phyloP scores from a whole-genome alignment of 2,888 invertebrate species.

The Drosophila birchii region DNA sequence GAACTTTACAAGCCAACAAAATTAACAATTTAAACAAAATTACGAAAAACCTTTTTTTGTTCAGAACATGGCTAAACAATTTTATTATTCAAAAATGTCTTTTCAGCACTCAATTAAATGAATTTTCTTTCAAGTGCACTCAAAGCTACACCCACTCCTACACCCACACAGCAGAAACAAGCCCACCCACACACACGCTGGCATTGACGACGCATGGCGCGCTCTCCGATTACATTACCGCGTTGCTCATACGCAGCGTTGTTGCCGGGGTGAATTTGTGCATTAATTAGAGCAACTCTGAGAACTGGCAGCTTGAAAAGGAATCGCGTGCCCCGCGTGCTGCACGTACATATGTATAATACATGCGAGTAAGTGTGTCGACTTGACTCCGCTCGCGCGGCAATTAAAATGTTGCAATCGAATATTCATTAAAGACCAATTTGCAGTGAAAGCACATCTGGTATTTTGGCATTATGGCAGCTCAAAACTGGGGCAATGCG shows the following conservation, averaged over 20 bases:
- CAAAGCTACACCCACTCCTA: not conserved
- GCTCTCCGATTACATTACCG: constrained; percentile 37
- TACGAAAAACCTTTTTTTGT: no score
- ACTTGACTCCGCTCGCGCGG: constrained; percentile 27
- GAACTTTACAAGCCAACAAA: no score
- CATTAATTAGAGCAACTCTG: constrained; percentile 69
- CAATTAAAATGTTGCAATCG: constrained; percentile 64
- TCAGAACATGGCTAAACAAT: no score
- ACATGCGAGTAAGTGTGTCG: constrained; percentile 26
- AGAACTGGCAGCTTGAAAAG: constrained; percentile 44
- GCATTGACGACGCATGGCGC: constrained; percentile 13
- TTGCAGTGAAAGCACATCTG: constrained; percentile 52
- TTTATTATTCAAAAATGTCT: not conserved
- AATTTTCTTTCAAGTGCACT: constrained; percentile 28
- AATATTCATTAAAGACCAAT: constrained; percentile 72
- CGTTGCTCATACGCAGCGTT: constrained; percentile 70
- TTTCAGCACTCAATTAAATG: not conserved
- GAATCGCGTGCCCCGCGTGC: constrained; percentile 18
- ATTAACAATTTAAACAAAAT: no score
- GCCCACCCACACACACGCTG: constrained; percentile 2
- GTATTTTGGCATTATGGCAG: constrained; percentile 40
- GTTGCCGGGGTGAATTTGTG: constrained; percentile 48
- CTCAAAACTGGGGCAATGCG: constrained; percentile 2
- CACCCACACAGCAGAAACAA: not conserved
- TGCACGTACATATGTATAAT: constrained; percentile 3